Evolutionary conservation across 2,797 vertebrate species (phyloP), one percentile per base, ranked within the genome.

Genomic region (Sandelia bainsii): DNA sequence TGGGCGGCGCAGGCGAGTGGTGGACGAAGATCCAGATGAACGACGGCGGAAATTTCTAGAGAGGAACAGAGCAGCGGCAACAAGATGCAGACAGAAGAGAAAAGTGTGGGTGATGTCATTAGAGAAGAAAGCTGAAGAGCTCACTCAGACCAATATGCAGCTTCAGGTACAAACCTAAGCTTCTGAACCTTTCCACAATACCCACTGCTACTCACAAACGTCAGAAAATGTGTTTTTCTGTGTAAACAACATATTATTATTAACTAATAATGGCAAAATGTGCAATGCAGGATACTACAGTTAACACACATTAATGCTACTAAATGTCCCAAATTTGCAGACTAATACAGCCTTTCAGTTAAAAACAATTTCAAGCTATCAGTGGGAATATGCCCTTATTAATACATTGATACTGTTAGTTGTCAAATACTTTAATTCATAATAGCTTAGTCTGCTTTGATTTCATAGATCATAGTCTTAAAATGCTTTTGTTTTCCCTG

Each of bases 141-240:
- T 99, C 93, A 99, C 98, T 77, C 98, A 99, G 94, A 99, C 98
- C 94, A 99, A 99, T 94, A 99, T 99, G 98, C 98, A 99, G 89
- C 96, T 99, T 93, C 98, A 99, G 98, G 98, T 99, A 95, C 77
- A 45, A 53, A 66, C 25, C 7, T 37, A 5, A n/a, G 34, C 11
- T 4, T 49, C n/a, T 46, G 45, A 32, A 52, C 70, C 7, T 40
- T 7, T 58, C 3, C 29, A 8, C 20, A 64, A 19, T 16, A 45
- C 8, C 5, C 3, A 14, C 46, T 46, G 20, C 12, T 19, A 40
- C 44, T 29, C 34, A 29, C 64, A 29, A 1, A 1, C 32, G 60
- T 34, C 32, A 6, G 27, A 29, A 29, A 29, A 34, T 34, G 27
- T 53, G 14, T 29, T 44, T 73, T 22, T 42, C 22, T 50, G 37